Percentiles rank a stretch among this genome's conserved stretches.
Conservation (phyloP, 2,797 vertebrate species). For the Tragopan temminckii region DNA sequence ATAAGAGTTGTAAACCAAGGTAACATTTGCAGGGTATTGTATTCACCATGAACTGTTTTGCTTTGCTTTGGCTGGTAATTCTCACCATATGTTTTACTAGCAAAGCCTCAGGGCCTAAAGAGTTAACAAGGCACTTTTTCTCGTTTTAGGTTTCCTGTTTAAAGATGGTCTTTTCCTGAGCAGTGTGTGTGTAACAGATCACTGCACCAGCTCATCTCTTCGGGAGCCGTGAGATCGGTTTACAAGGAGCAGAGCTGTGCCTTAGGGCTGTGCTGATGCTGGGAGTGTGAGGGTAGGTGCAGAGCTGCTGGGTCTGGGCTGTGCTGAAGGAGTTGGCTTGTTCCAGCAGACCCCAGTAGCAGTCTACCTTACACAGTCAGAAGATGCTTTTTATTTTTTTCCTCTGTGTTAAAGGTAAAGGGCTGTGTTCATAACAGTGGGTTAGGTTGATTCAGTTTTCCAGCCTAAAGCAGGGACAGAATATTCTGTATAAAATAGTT, state of each 20-base stretch:
- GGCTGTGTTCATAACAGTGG: not conserved
- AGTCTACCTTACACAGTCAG: not conserved
- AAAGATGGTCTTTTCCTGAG: constrained; percentile 48
- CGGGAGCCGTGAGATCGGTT: constrained; percentile 7
- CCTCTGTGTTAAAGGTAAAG: not conserved
- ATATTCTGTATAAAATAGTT: not conserved
- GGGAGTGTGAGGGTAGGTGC: not conserved
- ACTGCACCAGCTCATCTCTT: constrained; percentile 50
- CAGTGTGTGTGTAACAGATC: not conserved
- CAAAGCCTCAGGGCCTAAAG: constrained; percentile 53
- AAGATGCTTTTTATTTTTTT: not conserved
- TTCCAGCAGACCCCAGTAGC: not conserved
- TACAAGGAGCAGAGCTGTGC: constrained; percentile 18
- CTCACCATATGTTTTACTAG: constrained; percentile 43
- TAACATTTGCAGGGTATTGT: not conserved
- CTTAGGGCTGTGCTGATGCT: not conserved
- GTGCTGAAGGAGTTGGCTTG: not conserved
- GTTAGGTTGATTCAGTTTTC: not conserved
- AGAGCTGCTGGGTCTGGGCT: not conserved
- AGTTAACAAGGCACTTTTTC: constrained; percentile 71
- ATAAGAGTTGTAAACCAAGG: not conserved
- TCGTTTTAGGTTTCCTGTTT: constrained; percentile 65
- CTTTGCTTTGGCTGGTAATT: constrained; percentile 36
- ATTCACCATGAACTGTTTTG: not conserved
- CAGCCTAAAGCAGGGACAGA: not conserved